phyloP scores from a whole-genome alignment of 2,797 vertebrate species.

The Brachymystax lenok region DNA sequence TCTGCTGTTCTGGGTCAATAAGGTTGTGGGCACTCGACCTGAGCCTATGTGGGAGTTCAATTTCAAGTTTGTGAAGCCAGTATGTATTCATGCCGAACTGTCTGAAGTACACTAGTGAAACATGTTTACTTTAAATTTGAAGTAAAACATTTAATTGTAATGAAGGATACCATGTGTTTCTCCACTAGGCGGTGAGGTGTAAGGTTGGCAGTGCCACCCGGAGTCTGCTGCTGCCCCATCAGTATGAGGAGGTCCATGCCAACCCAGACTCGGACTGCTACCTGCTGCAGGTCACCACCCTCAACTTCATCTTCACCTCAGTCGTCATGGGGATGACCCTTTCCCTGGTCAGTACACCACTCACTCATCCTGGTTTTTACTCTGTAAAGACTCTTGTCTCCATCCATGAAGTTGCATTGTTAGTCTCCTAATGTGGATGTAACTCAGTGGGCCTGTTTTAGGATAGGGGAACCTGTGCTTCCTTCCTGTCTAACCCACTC shows the following conservation, averaged over 20 bases:
- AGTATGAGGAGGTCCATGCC: conserved; percentile 90
- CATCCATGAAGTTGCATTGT: background rate
- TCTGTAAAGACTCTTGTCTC: background rate
- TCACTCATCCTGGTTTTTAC: no score
- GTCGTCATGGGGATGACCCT: conserved; percentile 98
- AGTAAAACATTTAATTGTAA: no score
- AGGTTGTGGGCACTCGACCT: conserved; percentile 84
- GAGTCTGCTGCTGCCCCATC: conserved; percentile 76
- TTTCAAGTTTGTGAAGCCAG: conserved; percentile 96
- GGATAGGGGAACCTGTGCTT: no score
- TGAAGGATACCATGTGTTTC: background rate
- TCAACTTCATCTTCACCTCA: conserved; percentile 95
- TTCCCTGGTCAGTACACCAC: conserved; percentile 79
- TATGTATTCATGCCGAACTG: conserved; percentile 41
- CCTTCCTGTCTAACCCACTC: no score
- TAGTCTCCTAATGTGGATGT: background rate
- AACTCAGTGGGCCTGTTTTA: no score
- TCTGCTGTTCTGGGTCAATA: conserved; percentile 94
- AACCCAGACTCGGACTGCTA: conserved; percentile 95
- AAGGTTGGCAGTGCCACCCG: conserved; percentile 81
- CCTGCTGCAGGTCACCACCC: conserved; percentile 92
- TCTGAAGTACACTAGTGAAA: background rate
- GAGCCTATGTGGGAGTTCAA: conserved; percentile 97
- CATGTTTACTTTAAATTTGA: background rate
- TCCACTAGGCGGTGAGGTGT: conserved; percentile 47